These are phyloP conservation scores for Serinus canaria DNA, from an alignment of 2,113 vertebrate genomes.

Conservation along the genomic window DNA sequence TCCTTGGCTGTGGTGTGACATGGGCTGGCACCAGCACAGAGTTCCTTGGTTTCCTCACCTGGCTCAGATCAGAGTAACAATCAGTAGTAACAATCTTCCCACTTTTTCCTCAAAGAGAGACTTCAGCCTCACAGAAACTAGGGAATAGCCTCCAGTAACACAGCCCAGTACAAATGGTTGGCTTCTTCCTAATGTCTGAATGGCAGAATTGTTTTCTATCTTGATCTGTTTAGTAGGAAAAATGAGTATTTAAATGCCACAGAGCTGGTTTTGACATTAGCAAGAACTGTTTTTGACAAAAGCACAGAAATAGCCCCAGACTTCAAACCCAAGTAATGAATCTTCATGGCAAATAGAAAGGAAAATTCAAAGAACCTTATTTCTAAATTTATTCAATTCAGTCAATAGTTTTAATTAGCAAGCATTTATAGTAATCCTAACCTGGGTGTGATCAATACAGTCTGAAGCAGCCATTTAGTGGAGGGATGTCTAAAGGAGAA, in stretches of 20 bases:
- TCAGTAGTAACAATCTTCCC: not conserved
- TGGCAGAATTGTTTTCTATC: not conserved
- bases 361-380: not conserved
- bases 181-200: not conserved
- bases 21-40: not conserved
- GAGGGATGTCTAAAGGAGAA: not conserved
- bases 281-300: not conserved
- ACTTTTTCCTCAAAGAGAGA: not conserved
- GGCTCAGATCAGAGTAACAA: not conserved
- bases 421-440: not conserved
- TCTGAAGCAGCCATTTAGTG: not conserved
- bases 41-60: not conserved
- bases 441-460: not conserved
- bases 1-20: not conserved
- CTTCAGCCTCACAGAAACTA: not conserved
- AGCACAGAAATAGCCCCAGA: not conserved
- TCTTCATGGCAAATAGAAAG: not conserved
- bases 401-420: not conserved
- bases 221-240: not conserved
- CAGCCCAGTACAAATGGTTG: not conserved
- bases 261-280: not conserved
- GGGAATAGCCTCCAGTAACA: rapidly evolving
- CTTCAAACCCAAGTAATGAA: not conserved
- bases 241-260: not conserved
- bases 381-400: not conserved